Conservation (phyloP, 2,888 invertebrate species). For the Drosophila lacicola region DNA sequence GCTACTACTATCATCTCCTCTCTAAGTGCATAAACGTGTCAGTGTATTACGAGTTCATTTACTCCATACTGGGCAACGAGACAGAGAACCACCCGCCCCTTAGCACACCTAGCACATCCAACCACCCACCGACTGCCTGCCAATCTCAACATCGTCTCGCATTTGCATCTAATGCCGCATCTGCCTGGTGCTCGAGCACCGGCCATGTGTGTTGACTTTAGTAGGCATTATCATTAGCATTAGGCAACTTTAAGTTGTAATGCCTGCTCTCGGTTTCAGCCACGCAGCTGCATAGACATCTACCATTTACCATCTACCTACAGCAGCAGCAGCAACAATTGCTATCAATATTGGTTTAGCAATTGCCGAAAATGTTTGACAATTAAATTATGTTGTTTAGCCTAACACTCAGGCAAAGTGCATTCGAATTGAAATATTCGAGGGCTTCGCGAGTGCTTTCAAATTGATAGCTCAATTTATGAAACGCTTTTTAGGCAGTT, state of each 20-base stretch:
- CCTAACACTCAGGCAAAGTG: slow-evolving; percentile 12
- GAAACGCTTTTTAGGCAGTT: background rate
- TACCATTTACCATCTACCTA: slow-evolving; percentile 6
- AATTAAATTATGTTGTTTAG: slow-evolving; percentile 50
- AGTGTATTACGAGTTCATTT: slow-evolving; percentile 78
- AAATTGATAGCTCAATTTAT: slow-evolving; percentile 41
- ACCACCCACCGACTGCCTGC: slow-evolving; percentile 25
- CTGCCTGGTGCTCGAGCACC: slow-evolving; percentile 36
- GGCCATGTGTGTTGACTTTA: slow-evolving; percentile 69
- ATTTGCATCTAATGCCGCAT: slow-evolving; percentile 61
- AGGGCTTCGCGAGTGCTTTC: slow-evolving; percentile 4
- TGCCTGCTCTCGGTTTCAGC: slow-evolving; percentile 33
- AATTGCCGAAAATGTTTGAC: slow-evolving; percentile 60
- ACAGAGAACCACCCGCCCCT: background rate
- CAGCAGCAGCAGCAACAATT: slow-evolving; percentile 18
- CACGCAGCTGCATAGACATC: slow-evolving; percentile 16
- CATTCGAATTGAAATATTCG: slow-evolving; percentile 10
- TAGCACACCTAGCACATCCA: background rate
- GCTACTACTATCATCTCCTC: slow-evolving; percentile 20
- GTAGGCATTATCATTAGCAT: slow-evolving; percentile 77
- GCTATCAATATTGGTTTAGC: slow-evolving; percentile 54
- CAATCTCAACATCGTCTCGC: slow-evolving; percentile 35
- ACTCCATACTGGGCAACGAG: slow-evolving; percentile 39
- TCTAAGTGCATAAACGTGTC: slow-evolving; percentile 77
- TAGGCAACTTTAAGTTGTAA: slow-evolving; percentile 68